These are phyloP conservation scores for Ifrita kowaldi DNA, from an alignment of 2,113 vertebrate genomes.

Conservation along the genomic window DNA sequence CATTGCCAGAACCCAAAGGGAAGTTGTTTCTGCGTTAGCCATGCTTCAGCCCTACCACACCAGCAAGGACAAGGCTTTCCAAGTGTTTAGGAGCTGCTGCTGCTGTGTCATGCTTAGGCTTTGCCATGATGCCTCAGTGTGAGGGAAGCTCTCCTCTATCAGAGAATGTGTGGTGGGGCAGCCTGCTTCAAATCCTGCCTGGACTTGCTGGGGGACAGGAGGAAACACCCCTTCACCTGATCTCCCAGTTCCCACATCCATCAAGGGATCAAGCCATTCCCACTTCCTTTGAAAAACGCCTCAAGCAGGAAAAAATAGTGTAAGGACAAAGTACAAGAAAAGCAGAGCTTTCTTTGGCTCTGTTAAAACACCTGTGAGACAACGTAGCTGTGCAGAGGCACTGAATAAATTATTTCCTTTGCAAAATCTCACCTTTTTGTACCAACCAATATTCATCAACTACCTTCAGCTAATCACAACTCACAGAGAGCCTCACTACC, in stretches of 20 bases:
- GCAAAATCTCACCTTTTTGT: neutral
- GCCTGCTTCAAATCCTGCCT: neutral
- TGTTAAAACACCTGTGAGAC: neutral
- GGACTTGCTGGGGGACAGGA: neutral
- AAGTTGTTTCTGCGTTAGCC: neutral
- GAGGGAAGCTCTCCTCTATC: neutral
- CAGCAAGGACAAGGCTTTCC: neutral
- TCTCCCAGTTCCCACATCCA: conserved; percentile 10
- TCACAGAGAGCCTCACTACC: neutral
- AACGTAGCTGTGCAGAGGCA: neutral
- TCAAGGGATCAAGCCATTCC: neutral
- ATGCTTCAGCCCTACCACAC: neutral
- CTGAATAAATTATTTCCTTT: neutral
- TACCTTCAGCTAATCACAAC: neutral
- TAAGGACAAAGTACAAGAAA: neutral
- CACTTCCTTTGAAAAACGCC: conserved; percentile 20
- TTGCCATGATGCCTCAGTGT: neutral
- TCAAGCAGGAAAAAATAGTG: conserved; percentile 2
- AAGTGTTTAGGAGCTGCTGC: neutral
- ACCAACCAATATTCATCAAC: neutral
- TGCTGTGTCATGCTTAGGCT: neutral
- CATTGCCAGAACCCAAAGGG: neutral
- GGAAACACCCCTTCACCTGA: conserved; percentile 7
- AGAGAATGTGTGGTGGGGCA: neutral
- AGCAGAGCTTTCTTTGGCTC: neutral